Conservation (phyloP, 30 jellyfish, hydroid and myxozoan genomes). For the Hydractinia echinata region DNA sequence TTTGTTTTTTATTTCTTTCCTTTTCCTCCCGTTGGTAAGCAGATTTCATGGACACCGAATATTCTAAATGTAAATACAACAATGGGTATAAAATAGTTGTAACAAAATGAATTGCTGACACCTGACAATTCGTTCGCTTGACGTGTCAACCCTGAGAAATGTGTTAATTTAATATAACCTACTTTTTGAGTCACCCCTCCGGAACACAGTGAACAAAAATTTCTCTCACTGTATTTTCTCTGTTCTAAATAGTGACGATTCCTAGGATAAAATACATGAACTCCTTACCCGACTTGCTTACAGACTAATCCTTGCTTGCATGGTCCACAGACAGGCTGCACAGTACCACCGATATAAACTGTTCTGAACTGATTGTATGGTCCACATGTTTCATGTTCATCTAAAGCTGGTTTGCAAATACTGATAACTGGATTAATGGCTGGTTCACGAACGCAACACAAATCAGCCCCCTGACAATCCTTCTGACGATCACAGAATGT, state of each 20-base stretch:
- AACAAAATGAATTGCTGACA: too few relatives aligned
- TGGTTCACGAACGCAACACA: constrained; percentile 93
- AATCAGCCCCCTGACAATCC: constrained; percentile 76
- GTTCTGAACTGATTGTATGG: constrained; percentile 87
- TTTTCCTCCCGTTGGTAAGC: constrained; percentile 91
- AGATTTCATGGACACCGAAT: constrained; percentile 92
- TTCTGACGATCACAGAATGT: constrained; percentile 91
- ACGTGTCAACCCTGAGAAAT: too few relatives aligned
- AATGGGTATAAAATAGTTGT: not conserved
- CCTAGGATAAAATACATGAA: not conserved
- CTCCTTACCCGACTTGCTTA: constrained; percentile 91
- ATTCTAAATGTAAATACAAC: constrained; percentile 36
- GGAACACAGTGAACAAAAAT: too few relatives aligned
- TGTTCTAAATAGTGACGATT: too few relatives aligned
- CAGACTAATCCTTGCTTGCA: constrained; percentile 88
- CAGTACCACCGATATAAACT: constrained; percentile 86
- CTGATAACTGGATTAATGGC: constrained; percentile 87
- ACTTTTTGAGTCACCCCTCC: too few relatives aligned
- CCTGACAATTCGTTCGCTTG: too few relatives aligned
- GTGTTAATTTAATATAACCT: too few relatives aligned
- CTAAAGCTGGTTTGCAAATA: constrained; percentile 86
- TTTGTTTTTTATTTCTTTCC: constrained; percentile 59
- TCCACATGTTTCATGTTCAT: constrained; percentile 84
- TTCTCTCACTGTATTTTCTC: too few relatives aligned
- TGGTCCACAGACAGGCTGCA: constrained; percentile 92